phyloP scores from a whole-genome alignment of 1,140 invertebrate species.

The Solenopsis fugax region DNA sequence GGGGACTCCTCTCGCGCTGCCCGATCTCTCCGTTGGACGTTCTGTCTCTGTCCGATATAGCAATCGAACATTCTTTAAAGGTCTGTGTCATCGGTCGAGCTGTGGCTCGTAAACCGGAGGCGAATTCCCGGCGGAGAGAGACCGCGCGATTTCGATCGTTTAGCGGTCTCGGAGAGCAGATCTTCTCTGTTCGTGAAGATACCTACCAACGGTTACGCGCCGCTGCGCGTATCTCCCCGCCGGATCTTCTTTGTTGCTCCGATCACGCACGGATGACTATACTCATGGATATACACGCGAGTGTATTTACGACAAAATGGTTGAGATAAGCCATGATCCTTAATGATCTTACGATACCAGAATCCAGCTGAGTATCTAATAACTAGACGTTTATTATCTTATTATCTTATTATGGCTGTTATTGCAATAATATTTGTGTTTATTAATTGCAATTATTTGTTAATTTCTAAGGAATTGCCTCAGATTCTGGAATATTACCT shows the following conservation, averaged over 20 bases:
- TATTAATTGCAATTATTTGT: neutral
- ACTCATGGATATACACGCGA: conserved; percentile 27
- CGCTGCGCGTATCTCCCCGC: conserved; percentile 39
- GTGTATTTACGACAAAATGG: conserved; percentile 47
- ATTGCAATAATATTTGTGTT: neutral
- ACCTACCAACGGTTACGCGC: conserved; percentile 29
- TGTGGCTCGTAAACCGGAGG: conserved; percentile 56
- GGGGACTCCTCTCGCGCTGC: conserved; percentile 48
- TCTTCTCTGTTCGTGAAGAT: conserved; percentile 32
- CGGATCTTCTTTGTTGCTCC: conserved; percentile 57
- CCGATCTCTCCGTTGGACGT: conserved; percentile 19
- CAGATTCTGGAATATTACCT: neutral
- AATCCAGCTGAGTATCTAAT: conserved; percentile 15
- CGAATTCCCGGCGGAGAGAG: conserved; percentile 43
- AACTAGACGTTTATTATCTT: conserved; percentile 11
- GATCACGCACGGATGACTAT: conserved; percentile 57
- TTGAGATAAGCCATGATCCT: conserved; percentile 38
- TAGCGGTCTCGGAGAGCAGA: conserved; percentile 37
- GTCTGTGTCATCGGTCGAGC: conserved; percentile 71
- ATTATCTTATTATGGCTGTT: neutral
- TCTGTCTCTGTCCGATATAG: conserved; percentile 35
- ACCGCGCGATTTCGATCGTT: conserved; percentile 59
- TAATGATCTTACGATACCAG: conserved; percentile 28
- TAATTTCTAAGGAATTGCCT: neutral
- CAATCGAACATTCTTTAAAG: conserved; percentile 66